Conservation (phyloP, 2,113 vertebrate genomes). For the Scomber scombrus region DNA sequence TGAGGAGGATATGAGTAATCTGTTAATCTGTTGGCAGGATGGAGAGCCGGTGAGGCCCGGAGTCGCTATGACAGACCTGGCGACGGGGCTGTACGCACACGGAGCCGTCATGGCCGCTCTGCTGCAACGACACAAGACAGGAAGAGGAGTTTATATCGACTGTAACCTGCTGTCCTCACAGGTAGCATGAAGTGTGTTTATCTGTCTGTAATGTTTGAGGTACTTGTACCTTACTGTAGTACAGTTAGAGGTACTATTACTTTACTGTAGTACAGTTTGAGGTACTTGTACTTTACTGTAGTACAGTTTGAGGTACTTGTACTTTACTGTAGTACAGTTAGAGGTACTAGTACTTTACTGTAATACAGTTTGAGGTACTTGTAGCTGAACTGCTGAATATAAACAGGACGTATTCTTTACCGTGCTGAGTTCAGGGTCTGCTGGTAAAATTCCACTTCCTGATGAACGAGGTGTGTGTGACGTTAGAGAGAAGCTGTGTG, state of each 20-base stretch:
- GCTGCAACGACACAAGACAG: constrained; percentile 89
- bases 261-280: no score
- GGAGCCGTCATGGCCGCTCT: constrained; percentile 95
- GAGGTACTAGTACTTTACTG: no score
- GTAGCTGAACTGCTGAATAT: no score
- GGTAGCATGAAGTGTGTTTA: no score
- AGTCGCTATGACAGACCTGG: constrained; percentile 97
- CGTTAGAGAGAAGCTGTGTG: neutral
- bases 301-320: no score
- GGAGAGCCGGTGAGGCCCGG: constrained; percentile 94
- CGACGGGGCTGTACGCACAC: constrained; percentile 91
- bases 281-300: no score
- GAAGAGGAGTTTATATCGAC: constrained; percentile 91
- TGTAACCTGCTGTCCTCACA: constrained; percentile 96
- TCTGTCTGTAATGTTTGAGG: no score
- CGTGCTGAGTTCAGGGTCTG: constrained; percentile 28
- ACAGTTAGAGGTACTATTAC: no score
- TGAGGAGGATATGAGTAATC: neutral
- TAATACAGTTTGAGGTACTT: no score
- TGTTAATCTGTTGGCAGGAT: constrained; percentile 82
- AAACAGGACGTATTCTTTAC: neutral
- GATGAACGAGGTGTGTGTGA: constrained; percentile 19
- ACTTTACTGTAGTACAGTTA: no score
- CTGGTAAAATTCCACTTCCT: constrained; percentile 1
- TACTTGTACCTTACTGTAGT: no score